Conservation (phyloP, 2,888 invertebrate species). For the Xylocampa areola region DNA sequence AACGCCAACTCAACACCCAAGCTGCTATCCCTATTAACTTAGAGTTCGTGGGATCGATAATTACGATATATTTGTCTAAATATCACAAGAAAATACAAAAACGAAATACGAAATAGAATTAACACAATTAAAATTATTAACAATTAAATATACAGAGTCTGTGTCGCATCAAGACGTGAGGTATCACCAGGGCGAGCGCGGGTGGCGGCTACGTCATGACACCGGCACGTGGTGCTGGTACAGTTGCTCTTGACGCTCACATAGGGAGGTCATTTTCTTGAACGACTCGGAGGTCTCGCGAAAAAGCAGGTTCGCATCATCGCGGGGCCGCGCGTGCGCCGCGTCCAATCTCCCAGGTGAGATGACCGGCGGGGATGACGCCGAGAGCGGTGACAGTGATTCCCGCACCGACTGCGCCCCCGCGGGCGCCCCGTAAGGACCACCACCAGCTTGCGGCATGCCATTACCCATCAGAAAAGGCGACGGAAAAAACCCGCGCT, state of each 20-base stretch:
- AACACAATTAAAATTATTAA: constrained; percentile 89
- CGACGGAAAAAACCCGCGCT: constrained; percentile 82
- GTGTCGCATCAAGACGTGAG: constrained; percentile 74
- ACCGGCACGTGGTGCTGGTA: constrained; percentile 89
- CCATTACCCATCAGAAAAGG: constrained; percentile 85
- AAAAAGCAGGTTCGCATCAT: constrained; percentile 88
- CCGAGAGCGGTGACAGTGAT: constrained; percentile 85
- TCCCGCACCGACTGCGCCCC: constrained; percentile 82
- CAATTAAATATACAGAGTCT: constrained; percentile 87
- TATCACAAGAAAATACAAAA: constrained; percentile 90
- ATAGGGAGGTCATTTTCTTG: constrained; percentile 88
- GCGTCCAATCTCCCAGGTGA: constrained; percentile 85
- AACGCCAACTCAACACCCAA: constrained; percentile 80
- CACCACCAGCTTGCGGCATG: constrained; percentile 74
- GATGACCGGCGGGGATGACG: constrained; percentile 85
- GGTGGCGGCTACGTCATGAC: constrained; percentile 84
- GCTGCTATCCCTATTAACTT: constrained; percentile 87
- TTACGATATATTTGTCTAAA: constrained; percentile 89
- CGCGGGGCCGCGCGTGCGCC: constrained; percentile 81
- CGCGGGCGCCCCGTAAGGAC: constrained; percentile 81
- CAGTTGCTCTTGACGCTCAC: constrained; percentile 88
- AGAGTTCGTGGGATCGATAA: constrained; percentile 87
- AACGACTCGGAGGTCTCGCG: constrained; percentile 87
- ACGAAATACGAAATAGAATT: constrained; percentile 89
- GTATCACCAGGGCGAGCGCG: constrained; percentile 84